Evolutionary conservation across 2,888 invertebrate species (phyloP).

Genomic region (Idaea aversata): DNA sequence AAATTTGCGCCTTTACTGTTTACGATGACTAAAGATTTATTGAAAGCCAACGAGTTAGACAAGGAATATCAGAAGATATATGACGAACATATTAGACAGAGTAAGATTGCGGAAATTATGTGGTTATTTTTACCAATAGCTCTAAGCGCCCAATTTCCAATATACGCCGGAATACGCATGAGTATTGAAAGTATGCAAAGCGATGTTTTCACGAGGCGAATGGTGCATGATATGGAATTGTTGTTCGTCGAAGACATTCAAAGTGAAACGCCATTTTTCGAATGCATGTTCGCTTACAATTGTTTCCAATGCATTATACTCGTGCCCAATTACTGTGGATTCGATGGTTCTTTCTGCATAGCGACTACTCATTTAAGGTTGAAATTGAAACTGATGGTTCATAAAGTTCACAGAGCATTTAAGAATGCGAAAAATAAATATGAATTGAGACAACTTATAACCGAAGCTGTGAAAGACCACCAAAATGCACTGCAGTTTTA

Average conservation of each 20-base stretch:
- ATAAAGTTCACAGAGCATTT: conserved; percentile 48
- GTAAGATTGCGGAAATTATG: conserved; percentile 43
- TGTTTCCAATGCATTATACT: conserved; percentile 45
- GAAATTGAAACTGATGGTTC: conserved; percentile 53
- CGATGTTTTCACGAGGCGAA: conserved; percentile 44
- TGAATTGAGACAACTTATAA: conserved; percentile 42
- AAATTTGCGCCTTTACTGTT: conserved; percentile 44
- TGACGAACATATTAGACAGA: conserved; percentile 44
- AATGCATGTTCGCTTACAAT: conserved; percentile 54
- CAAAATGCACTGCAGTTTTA: conserved; percentile 53
- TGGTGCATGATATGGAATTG: conserved; percentile 62
- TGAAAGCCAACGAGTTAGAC: conserved; percentile 48
- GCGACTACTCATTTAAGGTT: conserved; percentile 55
- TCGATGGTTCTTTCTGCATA: conserved; percentile 64
- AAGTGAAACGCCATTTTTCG: conserved; percentile 55
- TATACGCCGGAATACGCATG: conserved; percentile 49
- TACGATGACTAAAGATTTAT: conserved; percentile 49
- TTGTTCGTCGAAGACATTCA: conserved; percentile 53
- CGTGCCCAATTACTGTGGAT: conserved; percentile 50
- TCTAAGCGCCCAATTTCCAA: conserved; percentile 50
- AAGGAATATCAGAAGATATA: conserved; percentile 51
- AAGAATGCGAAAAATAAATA: conserved; percentile 31
- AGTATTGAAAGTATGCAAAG: conserved; percentile 47
- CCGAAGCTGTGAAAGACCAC: conserved; percentile 50
- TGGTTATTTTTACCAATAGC: conserved; percentile 54